phyloP scores from a whole-genome alignment of 2,113 vertebrate genomes.

The Eulemur macaco region DNA sequence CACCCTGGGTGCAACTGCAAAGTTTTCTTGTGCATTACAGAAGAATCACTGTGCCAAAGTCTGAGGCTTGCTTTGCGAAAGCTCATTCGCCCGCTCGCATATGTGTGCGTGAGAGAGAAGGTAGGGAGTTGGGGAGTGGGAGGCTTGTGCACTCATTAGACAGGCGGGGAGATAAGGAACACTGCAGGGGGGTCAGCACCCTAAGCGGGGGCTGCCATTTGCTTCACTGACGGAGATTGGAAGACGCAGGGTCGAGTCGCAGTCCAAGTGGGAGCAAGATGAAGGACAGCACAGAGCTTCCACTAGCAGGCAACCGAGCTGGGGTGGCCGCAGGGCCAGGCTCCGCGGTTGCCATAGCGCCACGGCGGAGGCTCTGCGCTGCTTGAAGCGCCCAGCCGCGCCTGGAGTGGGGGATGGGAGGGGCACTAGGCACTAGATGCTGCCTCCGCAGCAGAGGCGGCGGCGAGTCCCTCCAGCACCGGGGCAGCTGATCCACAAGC shows the following conservation, averaged over 20 bases:
- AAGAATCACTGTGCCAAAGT: background rate
- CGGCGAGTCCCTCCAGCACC: background rate
- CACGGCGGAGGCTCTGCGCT: constrained; percentile 44
- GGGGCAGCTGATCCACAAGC: background rate
- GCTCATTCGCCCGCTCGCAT: background rate
- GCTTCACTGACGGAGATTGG: background rate
- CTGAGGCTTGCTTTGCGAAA: background rate
- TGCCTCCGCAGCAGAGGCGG: constrained; percentile 22
- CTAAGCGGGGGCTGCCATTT: background rate
- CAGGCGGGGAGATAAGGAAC: fast-evolving
- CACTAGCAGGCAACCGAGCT: constrained; percentile 52
- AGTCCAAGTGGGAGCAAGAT: constrained; percentile 51
- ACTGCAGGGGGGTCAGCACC: background rate
- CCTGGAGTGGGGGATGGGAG: constrained; percentile 22
- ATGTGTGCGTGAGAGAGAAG: background rate
- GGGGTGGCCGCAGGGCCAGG: constrained; percentile 41
- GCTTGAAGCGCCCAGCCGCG: background rate
- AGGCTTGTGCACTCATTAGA: background rate
- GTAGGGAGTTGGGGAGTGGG: too few species aligned
- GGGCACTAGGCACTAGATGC: constrained; percentile 53
- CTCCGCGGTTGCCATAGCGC: constrained; percentile 82
- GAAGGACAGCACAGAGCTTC: constrained; percentile 55
- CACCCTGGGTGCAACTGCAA: background rate
- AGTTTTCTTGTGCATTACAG: constrained; percentile 20
- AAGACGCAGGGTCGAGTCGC: constrained; percentile 58